Percentiles rank a stretch among this genome's conserved stretches.
These are phyloP conservation scores for Ceuthmochares aereus DNA, from an alignment of 2,113 vertebrate genomes.

Conservation along the genomic window DNA sequence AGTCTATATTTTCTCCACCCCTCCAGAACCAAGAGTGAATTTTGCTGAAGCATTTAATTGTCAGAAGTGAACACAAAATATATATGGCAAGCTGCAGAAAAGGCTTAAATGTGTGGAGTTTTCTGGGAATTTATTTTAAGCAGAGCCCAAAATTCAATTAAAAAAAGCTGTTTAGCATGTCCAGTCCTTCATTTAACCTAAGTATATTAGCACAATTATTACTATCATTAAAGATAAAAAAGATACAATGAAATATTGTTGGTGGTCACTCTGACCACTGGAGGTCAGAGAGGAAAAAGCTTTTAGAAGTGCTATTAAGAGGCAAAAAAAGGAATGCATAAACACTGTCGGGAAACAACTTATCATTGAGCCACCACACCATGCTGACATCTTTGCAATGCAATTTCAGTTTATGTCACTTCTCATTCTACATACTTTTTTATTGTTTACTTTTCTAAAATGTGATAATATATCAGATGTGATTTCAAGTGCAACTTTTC, in stretches of 20 bases:
- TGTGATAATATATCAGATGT: conserved; percentile 39
- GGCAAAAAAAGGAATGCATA: not conserved
- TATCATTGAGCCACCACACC: not conserved
- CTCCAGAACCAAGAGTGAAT: conserved; percentile 30
- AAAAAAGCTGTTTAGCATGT: not conserved
- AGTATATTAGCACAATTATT: conserved; percentile 16
- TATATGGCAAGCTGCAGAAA: conserved; percentile 36
- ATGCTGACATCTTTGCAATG: not conserved
- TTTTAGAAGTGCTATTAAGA: conserved; percentile 7
- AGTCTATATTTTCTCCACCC: conserved; percentile 13
- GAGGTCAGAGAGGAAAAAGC: not conserved
- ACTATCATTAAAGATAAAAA: not conserved
- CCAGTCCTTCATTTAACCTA: not conserved
- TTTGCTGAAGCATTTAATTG: conserved; percentile 59
- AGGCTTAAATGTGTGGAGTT: conserved; percentile 19
- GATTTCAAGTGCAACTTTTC: conserved; percentile 39
- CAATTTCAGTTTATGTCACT: conserved; percentile 20
- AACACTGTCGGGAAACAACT: not conserved
- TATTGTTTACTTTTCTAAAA: conserved; percentile 37
- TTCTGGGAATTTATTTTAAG: conserved; percentile 8
- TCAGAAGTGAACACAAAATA: conserved; percentile 47
- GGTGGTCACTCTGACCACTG: not conserved
- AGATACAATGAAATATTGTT: not conserved
- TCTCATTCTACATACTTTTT: not conserved
- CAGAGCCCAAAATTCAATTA: not conserved